Evolutionary conservation across 2,888 invertebrate species (phyloP), one percentile per base, ranked within the genome.

Genomic region (Thereva unica): DNA sequence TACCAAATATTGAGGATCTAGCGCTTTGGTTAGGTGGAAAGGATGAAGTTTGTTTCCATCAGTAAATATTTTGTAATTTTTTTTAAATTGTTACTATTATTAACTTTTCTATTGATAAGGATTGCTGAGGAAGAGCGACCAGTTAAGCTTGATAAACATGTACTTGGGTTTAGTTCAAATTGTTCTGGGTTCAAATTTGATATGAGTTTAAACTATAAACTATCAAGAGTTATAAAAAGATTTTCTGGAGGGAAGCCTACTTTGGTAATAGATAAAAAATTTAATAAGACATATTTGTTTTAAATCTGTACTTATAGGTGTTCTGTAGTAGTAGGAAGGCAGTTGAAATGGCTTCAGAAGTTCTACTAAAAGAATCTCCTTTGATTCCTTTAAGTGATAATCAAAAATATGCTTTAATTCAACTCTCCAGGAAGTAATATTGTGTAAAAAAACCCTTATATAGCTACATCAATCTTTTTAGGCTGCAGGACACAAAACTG

Each of bases 271-370:
- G 40, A 23, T 41, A 1, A 53, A 35, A n/a, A n/a, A 8, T 47
- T 59, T 66, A 64, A 34, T 59, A 35, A 69, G 40, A n/a, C 38
- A 69, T 72, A 23, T 56, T 59, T 53, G n/a, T 66, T 4, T 2
- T 49, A 56, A n/a, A 23, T 42, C 6, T 54, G 5, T 56, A 41
- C 69, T 71, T 74, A 34, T 71, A 88, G 88, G 86, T 89, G 80
- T 92, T 92, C 77, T 92, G 91, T 77, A 88, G 87, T 71, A 91
- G 91, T 0, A 82, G 92, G 57, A 92, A 91, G 78, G 86, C 89
- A 72, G 88, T 89, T 0, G 81, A 85, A 69, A 85, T 91, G 78
- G 88, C 91, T 6, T 87, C 89, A 0, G 84, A 84, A 56, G 85
- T 86, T 23, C 75, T 92, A 44, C 64, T 65, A 5, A 66, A 70